phyloP scores from a whole-genome alignment of 2,888 invertebrate genomes.

The Julus scandinavius region DNA sequence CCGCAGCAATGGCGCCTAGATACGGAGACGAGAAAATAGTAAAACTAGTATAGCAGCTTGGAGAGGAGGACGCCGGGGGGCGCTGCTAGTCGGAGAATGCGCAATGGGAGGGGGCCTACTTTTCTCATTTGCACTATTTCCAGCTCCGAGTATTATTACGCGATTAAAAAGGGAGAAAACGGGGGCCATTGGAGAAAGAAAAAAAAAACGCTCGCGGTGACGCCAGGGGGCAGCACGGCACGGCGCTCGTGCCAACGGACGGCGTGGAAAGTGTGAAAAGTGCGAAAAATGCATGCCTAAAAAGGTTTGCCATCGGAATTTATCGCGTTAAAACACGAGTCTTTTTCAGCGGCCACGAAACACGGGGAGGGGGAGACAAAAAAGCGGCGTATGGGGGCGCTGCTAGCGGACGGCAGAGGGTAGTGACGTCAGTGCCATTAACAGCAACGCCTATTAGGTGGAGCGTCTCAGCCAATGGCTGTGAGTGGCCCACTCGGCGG shows the following conservation, averaged over 20 bases:
- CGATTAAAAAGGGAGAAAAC: not conserved
- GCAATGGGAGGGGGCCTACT: slow-evolving; percentile 10
- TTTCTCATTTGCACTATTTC: not conserved
- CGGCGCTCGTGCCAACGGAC: not conserved
- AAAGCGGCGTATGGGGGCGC: not conserved
- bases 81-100: not conserved
- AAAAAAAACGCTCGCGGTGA: not conserved
- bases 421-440: slow-evolving; percentile 4
- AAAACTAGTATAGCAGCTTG: slow-evolving; percentile 30
- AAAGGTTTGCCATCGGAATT: not conserved
- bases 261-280: not conserved
- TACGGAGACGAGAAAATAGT: slow-evolving; percentile 31
- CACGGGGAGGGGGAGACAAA: not conserved
- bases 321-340: not conserved
- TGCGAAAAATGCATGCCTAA: not conserved
- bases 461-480: not conserved
- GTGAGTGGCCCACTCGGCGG: not conserved
- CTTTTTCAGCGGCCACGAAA: not conserved
- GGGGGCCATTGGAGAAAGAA: not conserved
- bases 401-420: not conserved
- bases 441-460: slow-evolving; percentile 13
- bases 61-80: not conserved
- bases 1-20: not conserved
- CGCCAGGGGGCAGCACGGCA: slow-evolving; percentile 1
- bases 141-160: not conserved